Evolutionary conservation across 2,113 vertebrate species (phyloP).

Genomic region (Conger conger): DNA sequence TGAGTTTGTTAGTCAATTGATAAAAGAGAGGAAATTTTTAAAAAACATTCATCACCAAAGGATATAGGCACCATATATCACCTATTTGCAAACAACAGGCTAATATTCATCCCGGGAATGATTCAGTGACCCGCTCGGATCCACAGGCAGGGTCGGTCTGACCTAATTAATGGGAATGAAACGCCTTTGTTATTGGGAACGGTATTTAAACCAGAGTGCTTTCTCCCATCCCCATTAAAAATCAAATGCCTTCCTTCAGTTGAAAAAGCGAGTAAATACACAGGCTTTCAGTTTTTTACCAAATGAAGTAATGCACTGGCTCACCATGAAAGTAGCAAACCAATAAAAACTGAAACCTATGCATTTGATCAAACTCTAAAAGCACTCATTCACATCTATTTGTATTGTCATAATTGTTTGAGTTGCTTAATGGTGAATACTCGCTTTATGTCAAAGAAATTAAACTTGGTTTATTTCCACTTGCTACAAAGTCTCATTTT

Average conservation of each 20-base stretch:
- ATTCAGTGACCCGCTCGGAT: slow-evolving; percentile 63
- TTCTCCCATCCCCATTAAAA: not conserved
- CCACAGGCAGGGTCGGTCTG: slow-evolving; percentile 36
- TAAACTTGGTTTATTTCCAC: not conserved
- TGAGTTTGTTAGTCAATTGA: slow-evolving; percentile 95
- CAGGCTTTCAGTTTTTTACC: not conserved
- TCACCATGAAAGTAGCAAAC: not conserved
- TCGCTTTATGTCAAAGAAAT: not conserved
- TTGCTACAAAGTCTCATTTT: not conserved
- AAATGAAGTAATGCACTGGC: not conserved
- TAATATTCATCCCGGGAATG: slow-evolving; percentile 83
- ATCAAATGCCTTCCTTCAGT: not conserved
- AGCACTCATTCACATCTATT: not conserved
- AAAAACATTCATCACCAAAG: slow-evolving; percentile 92
- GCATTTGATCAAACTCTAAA: not conserved
- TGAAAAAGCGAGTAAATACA: not conserved
- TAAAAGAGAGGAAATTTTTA: slow-evolving; percentile 97
- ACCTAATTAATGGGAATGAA: slow-evolving; percentile 66
- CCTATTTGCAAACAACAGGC: slow-evolving; percentile 81
- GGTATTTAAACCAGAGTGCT: slow-evolving; percentile 4
- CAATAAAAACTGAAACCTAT: not conserved
- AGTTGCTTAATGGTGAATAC: not conserved
- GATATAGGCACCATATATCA: slow-evolving; percentile 93
- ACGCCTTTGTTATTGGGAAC: slow-evolving; percentile 58
- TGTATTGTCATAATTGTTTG: not conserved